Evolutionary conservation across 2,113 vertebrate species (phyloP), one percentile per base, ranked within the genome.

Genomic region (Atherinomorus stipes): DNA sequence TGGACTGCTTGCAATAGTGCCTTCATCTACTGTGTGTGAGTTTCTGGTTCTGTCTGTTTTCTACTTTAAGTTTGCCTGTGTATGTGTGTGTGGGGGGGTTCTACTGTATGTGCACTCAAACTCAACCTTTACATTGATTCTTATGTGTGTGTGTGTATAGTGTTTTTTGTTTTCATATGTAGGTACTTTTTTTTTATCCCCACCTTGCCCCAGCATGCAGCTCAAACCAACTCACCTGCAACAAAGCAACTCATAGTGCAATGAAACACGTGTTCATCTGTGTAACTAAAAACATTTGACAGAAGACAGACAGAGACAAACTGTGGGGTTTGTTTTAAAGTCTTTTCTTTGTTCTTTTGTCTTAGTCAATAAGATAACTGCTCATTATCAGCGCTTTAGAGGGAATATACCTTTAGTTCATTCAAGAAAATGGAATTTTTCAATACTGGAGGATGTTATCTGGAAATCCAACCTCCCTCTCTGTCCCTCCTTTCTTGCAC

Each of bases 1-100:
- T 88, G 86, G 90, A 92, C 89, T 93, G 92, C 93, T 93, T 94
- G 93, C 87, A 86, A 91, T 94, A 94, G 94, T 95, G 93, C 94
- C 94, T 95, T 95, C 93, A 92, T 93, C 85, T 83, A 85, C 73
- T 80, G 80, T 85, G 73, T 74, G 80, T 84, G 87, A 34, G 61
- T 76, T 78, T 83, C 70, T 80, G 71, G 74, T 81, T 75, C 22
- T 52, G 67, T 84, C 53, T 37, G 61, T 80, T 77, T 85, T 86
- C 60, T 82, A 74, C 67, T 83, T 84, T 74, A 5, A 49, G 75
- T 88, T 84, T 61, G 68, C 73, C 64, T 66, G 68, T 74, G 34
- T 77, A 16, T 42, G 45, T 47, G 64, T 64, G 58, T 11, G 69
- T 78, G 67, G 31, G 74, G 75, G 74, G 34, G 34, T 34, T 38